These are phyloP conservation scores for Seriola rivoliana DNA, from an alignment of 2,113 vertebrate species.

Conservation along the genomic window DNA sequence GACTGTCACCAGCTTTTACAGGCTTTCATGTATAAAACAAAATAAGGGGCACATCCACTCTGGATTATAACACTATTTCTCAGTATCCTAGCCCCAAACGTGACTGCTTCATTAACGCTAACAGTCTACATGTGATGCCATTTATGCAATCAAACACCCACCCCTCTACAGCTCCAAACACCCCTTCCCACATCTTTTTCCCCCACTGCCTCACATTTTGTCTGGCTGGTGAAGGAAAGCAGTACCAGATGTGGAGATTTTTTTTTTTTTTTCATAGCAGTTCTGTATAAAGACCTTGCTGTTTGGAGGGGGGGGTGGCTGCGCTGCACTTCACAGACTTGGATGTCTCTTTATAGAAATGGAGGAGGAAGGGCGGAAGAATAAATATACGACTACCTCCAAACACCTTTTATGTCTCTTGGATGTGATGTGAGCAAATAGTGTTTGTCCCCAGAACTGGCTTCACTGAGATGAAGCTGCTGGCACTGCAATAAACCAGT, in stretches of 20 bases:
- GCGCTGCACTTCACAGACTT: slow-evolving; percentile 76
- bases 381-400: slow-evolving; percentile 62
- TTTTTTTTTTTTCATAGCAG: slow-evolving; percentile 20
- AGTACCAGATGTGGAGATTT: slow-evolving; percentile 79
- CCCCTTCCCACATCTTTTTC: slow-evolving; percentile 23
- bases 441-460: slow-evolving; percentile 45
- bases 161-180: slow-evolving; percentile 12
- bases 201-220: slow-evolving; percentile 46
- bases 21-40: neutral
- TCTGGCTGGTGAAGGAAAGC: slow-evolving; percentile 73
- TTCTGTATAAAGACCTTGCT: slow-evolving; percentile 74
- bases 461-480: slow-evolving; percentile 25
- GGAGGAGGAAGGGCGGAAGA: slow-evolving; percentile 66
- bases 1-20: neutral
- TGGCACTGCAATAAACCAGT: slow-evolving; percentile 12
- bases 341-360: slow-evolving; percentile 71
- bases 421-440: slow-evolving; percentile 64
- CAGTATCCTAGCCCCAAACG: neutral
- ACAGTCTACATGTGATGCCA: slow-evolving; percentile 47
- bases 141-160: slow-evolving; percentile 49
- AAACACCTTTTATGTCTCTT: slow-evolving; percentile 68
- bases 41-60: neutral
- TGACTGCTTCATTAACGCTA: slow-evolving; percentile 32
- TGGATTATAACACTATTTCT: too few species aligned
- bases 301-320: slow-evolving; percentile 63